phyloP scores from a whole-genome alignment of 2,888 invertebrate genomes.

The Pammene aurita region DNA sequence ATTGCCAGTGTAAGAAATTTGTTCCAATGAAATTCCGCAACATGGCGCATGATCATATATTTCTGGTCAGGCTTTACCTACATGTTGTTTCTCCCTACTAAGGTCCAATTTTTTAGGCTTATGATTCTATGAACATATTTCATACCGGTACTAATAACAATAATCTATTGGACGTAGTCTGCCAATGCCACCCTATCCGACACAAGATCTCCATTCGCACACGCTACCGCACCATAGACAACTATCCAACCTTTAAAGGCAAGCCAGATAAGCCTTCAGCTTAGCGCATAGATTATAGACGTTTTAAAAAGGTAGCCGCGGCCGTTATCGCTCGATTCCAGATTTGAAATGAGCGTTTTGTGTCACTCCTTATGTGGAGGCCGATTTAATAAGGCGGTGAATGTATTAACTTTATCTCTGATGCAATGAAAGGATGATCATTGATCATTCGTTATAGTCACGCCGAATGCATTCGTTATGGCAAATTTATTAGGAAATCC shows the following conservation, averaged over 20 bases:
- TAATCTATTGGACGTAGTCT: neutral
- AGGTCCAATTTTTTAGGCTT: no score
- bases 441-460: conserved; percentile 5
- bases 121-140: no score
- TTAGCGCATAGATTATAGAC: conserved; percentile 53
- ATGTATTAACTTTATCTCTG: conserved; percentile 22
- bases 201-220: conserved; percentile 56
- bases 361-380: conserved; percentile 35
- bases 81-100: no score
- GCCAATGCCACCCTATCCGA: conserved; percentile 49
- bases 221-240: conserved; percentile 46
- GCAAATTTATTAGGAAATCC: neutral
- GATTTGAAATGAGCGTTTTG: conserved; percentile 41
- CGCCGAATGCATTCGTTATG: neutral
- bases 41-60: no score
- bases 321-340: conserved; percentile 32
- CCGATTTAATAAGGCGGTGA: conserved; percentile 33
- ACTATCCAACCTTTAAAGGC: conserved; percentile 57
- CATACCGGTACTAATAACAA: no score
- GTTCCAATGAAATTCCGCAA: no score
- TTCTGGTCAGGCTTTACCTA: no score
- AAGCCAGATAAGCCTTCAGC: conserved; percentile 63
- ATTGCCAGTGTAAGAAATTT: no score
- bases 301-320: conserved; percentile 48
- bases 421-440: conserved; percentile 10